Base-by-base conservation (phyloP, 2,113 vertebrate genomes). In the Petrocephalus zakoni region DNA sequence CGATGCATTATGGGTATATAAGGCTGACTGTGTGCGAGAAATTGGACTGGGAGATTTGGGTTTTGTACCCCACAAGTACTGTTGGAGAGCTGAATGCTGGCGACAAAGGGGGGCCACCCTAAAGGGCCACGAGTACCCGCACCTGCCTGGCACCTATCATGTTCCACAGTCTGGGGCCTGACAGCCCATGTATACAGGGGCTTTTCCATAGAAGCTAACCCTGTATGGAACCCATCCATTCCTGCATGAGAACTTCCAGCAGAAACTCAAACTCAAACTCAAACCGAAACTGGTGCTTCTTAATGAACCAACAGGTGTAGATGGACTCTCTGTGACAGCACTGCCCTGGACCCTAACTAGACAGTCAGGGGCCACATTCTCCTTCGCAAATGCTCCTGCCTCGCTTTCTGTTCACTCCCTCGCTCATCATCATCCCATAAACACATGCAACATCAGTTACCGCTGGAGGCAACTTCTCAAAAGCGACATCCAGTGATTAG, bases 401-500 rank as follows among this genome's bases (percentile, higher is more conserved):
- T 37, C 3, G 34, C 11, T 78, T 42, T 15, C 34, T 37, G 29
- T 78, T 37, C 19, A 34, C 72, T 42, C 34, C 34, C 17, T 19
- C 34, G 6, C 72, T 78, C 29, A 11, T 78, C 29, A 42, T 42
- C 72, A 78, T 78, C 72, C 72, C 72, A 42, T 78, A 42, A 42
- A 78, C 34, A 42, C 72, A 37, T 19, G 34, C 72, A 42, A 78
- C 72, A 78, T 42, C 72, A 78, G 72, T 78, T 78, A 78, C 72
- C 72, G 72, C 72, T 78, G 29, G 15, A 78, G 72, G 72, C 72
- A 78, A 34, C 34, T 34, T 42, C 17, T 34, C 72, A 78, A 78
- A 78, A 37, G 72, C 19, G 72, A 78, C 72, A 78, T 78, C 15
- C 72, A 78, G 72, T 78, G 72, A 78, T 78, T 78, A 78, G 72